Evolutionary conservation across 2,113 vertebrate species (phyloP).

Genomic region (Ivindomyrus marchei): DNA sequence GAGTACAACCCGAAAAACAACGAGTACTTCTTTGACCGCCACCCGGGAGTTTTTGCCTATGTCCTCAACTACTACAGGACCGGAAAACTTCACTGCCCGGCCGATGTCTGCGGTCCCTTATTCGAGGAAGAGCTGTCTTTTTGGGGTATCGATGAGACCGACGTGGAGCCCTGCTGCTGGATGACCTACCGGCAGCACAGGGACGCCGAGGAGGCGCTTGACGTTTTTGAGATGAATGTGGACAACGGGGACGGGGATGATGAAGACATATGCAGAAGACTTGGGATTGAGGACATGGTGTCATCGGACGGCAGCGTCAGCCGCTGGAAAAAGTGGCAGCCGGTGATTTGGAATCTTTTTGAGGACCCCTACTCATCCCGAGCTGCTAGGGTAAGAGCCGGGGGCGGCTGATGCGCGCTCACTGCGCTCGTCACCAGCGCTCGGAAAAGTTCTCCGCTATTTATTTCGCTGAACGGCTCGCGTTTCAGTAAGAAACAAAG

Average conservation of each 20-base stretch:
- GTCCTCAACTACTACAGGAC: constrained; percentile 95
- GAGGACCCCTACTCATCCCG: constrained; percentile 93
- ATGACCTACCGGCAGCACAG: constrained; percentile 93
- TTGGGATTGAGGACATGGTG: constrained; percentile 66
- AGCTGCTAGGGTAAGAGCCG: constrained; percentile 83
- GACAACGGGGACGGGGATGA: constrained; percentile 57
- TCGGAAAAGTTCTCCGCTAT: neutral
- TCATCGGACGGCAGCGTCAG: constrained; percentile 59
- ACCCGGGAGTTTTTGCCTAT: constrained; percentile 86
- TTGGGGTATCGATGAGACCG: constrained; percentile 95
- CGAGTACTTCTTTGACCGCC: constrained; percentile 92
- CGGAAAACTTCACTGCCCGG: constrained; percentile 89
- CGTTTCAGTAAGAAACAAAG: neutral
- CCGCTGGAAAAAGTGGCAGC: constrained; percentile 82
- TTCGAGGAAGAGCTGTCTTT: constrained; percentile 93
- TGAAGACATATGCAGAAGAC: constrained; percentile 66
- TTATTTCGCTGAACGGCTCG: neutral
- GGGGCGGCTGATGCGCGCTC: constrained; percentile 23
- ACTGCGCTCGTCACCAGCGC: neutral
- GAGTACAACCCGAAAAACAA: constrained; percentile 66
- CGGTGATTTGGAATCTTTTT: constrained; percentile 87
- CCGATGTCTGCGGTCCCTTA: constrained; percentile 88
- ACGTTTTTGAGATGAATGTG: constrained; percentile 88
- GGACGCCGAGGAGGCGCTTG: constrained; percentile 90
- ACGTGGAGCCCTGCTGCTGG: constrained; percentile 97